A percentile compares a stretch with the other conserved stretches of the same genome.
These are phyloP conservation scores for Prolemur simus DNA, from an alignment of 2,113 vertebrate species.

Conservation along the genomic window DNA sequence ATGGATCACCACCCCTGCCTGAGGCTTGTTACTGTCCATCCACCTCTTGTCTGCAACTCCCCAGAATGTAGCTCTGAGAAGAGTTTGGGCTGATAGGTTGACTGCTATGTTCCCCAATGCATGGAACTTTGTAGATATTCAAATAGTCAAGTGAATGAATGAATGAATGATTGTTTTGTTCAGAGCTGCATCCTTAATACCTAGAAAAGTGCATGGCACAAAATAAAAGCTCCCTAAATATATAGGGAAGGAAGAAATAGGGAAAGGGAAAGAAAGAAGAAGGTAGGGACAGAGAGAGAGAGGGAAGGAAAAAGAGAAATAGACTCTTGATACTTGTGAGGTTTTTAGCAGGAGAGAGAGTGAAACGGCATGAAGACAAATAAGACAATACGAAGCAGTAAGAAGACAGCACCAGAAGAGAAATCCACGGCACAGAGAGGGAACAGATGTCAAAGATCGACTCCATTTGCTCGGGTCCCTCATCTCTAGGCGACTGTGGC, in stretches of 20 bases:
- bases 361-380: not conserved
- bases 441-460: too few relatives aligned
- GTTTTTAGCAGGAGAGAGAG: not conserved
- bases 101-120: not conserved
- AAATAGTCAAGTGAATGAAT: not conserved
- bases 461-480: too few relatives aligned
- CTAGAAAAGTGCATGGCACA: not conserved
- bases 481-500: not conserved
- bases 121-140: not conserved
- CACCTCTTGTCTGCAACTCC: fast-evolving
- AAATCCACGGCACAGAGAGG: fast-evolving
- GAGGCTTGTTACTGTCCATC: not conserved
- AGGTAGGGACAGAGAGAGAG: not conserved
- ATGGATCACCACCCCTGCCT: too few relatives aligned
- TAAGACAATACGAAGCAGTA: not conserved
- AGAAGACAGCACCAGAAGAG: not conserved
- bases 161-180: not conserved
- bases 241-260: not conserved
- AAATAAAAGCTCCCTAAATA: not conserved
- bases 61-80: not conserved
- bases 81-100: fast-evolving
- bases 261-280: too few relatives aligned
- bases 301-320: not conserved
- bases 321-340: not conserved
- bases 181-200: not conserved